Evolutionary conservation across 2,113 vertebrate species (phyloP), one percentile per base, ranked within the genome.

Genomic region (Saccopteryx bilineata): DNA sequence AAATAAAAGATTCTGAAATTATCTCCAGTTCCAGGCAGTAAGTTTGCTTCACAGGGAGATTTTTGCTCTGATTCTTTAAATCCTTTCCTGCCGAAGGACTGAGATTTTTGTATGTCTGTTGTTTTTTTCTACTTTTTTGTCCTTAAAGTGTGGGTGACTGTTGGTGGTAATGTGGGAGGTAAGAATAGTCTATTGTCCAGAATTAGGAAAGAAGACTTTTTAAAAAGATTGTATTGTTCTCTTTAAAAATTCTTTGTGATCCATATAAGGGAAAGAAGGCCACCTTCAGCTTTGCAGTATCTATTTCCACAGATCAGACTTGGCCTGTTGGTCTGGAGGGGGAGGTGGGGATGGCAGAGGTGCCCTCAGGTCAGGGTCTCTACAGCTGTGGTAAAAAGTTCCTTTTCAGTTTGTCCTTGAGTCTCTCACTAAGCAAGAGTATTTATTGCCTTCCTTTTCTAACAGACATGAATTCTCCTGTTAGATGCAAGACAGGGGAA

Each of bases 61-160:
- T 96, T 96, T 95, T 87, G 63, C 85, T 83, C 56, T 87, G 46
- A 89, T 50, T 82, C 68, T 95, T 96, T 89, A 97, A 94, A 97
- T 96, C 63, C 90, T 48, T 96, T 97, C 96, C 95, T 96, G 93
- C 96, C 85, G 82, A 97, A 96, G 72, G 71, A 26, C 50, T 91
- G 72, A 94, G 68, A 82, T 89, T 95, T 92, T 93, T 54, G 83
- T 85, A 46, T 52, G 9, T 89, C 78, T 95, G 87, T 94, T 95
- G 86, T 83, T 91, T 90, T 95, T 88, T 86, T 89, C 61, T 91
- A 56, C 60, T 96, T 97, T 86, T 76, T 46, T 66, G 11, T 88
- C 83, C 76, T 94, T 94, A 91, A 96, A 83, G 23, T 89, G 4
- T 39, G 48, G 66, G 52, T 78, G 61, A 83, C 80, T 87, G 71